These are phyloP conservation scores for Microchrysa polita DNA, from an alignment of 2,888 invertebrate species.

Conservation along the genomic window DNA sequence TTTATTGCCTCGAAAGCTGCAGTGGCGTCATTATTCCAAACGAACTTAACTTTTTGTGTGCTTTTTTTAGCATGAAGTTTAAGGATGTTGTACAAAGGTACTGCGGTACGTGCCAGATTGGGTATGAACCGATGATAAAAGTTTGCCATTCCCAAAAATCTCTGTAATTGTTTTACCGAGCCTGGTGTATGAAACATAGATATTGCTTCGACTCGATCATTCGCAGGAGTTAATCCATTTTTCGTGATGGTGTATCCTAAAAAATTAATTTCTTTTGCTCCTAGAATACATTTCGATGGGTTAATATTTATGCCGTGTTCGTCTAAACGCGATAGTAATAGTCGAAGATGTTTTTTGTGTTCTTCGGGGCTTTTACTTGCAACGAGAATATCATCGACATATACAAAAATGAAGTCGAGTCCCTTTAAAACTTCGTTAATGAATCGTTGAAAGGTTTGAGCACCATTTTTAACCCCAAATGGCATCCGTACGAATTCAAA, in stretches of 20 bases:
- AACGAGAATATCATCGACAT: too few species aligned
- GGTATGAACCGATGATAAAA: constrained; percentile 43
- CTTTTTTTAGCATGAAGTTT: too few species aligned
- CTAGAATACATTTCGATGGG: not conserved
- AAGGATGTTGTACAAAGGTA: not conserved
- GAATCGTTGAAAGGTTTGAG: too few species aligned
- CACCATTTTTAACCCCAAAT: too few species aligned
- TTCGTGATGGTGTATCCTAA: constrained; percentile 23
- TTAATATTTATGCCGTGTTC: not conserved
- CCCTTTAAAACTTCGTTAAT: too few species aligned
- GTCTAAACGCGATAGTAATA: not conserved
- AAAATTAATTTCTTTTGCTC: constrained; percentile 19
- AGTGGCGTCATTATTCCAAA: constrained; percentile 1
- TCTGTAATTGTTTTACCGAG: constrained; percentile 36
- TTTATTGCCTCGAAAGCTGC: constrained; percentile 18
- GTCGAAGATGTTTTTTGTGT: not conserved
- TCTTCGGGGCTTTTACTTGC: too few species aligned
- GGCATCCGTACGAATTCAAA: too few species aligned
- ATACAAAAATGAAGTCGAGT: too few species aligned
- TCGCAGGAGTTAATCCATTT: constrained; percentile 29
- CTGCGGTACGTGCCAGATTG: constrained; percentile 6
- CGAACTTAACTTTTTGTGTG: constrained; percentile 10
- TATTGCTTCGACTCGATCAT: constrained; percentile 30
- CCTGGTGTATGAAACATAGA: constrained; percentile 24
- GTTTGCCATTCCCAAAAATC: constrained; percentile 42